Evolutionary conservation across 2,888 invertebrate species (phyloP).

Genomic region (Drosophila nr. perissopoda): DNA sequence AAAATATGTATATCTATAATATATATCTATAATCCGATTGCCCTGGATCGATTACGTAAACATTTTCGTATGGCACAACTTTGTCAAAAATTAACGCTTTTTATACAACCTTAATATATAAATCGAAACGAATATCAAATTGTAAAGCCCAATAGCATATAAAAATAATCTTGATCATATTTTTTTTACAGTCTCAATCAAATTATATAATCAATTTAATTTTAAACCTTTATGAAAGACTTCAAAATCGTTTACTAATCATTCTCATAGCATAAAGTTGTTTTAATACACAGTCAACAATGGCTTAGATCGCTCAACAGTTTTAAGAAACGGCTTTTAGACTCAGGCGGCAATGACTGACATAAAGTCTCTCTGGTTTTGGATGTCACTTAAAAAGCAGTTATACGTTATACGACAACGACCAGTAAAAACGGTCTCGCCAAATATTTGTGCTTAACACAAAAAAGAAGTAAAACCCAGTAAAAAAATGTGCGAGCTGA

Average conservation of each 20-base stretch:
- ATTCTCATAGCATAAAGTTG: not conserved
- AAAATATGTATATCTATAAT: not conserved
- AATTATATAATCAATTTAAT: not conserved
- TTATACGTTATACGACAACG: slow-evolving; percentile 23
- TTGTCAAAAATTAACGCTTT: not conserved
- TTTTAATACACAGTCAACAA: not conserved
- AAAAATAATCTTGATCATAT: not conserved
- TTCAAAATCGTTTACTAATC: not conserved
- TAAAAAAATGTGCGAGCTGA: slow-evolving; percentile 45
- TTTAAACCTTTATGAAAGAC: no score
- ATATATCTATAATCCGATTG: not conserved
- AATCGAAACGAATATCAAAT: not conserved
- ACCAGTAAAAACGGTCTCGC: slow-evolving; percentile 58
- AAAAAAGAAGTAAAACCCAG: slow-evolving; percentile 31
- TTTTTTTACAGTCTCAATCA: not conserved
- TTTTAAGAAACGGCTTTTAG: not conserved
- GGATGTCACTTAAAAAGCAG: slow-evolving; percentile 21
- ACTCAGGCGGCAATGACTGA: slow-evolving; percentile 14
- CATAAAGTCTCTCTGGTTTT: slow-evolving; percentile 36
- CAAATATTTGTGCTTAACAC: slow-evolving; percentile 66
- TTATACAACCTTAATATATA: not conserved
- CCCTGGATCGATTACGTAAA: not conserved
- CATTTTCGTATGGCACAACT: not conserved
- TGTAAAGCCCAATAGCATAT: not conserved
- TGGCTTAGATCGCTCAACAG: slow-evolving; percentile 7